Evolutionary conservation across 37 sponge, comb jelly and placozoan genomes (phyloP).

Genomic region (Axinella damicornis): DNA sequence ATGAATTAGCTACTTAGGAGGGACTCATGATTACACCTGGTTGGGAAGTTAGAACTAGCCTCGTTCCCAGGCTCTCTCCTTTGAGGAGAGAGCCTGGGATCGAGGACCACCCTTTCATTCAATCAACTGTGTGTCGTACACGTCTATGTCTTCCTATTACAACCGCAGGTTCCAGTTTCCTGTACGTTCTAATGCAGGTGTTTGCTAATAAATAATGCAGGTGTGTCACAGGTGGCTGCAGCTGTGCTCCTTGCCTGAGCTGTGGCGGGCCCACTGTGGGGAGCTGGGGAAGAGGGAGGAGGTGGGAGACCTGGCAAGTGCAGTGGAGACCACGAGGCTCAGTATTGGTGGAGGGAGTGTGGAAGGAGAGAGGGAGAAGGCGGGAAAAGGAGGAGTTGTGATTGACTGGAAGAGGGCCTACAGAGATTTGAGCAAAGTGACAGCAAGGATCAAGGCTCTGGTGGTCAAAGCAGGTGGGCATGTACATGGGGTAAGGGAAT

Average conservation of each 20-base stretch:
- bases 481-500: no score
- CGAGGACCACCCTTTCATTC: no score
- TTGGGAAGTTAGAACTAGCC: no score
- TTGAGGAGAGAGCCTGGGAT: no score
- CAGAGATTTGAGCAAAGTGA: slow-evolving; percentile 40
- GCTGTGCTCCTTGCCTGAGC: slow-evolving; percentile 7
- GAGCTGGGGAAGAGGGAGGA: slow-evolving; percentile 54
- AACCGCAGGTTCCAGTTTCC: no score
- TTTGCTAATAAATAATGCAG: slow-evolving; percentile 20
- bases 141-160: no score
- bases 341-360: not conserved
- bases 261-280: slow-evolving; percentile 61
- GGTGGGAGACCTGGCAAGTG: slow-evolving; percentile 48
- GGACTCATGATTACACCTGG: no score
- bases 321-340: slow-evolving; percentile 32
- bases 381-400: not conserved
- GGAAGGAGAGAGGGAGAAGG: not conserved
- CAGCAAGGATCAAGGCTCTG: slow-evolving; percentile 51
- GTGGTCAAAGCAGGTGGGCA: slow-evolving; percentile 46
- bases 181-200: not conserved
- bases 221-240: slow-evolving; percentile 65
- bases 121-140: no score
- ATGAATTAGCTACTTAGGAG: no score
- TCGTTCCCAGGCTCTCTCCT: no score
- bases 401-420: slow-evolving; percentile 83